Percentiles rank a stretch among this genome's conserved stretches.
phyloP scores from a whole-genome alignment of 1,140 invertebrate species.

The Drosophila bocqueti region DNA sequence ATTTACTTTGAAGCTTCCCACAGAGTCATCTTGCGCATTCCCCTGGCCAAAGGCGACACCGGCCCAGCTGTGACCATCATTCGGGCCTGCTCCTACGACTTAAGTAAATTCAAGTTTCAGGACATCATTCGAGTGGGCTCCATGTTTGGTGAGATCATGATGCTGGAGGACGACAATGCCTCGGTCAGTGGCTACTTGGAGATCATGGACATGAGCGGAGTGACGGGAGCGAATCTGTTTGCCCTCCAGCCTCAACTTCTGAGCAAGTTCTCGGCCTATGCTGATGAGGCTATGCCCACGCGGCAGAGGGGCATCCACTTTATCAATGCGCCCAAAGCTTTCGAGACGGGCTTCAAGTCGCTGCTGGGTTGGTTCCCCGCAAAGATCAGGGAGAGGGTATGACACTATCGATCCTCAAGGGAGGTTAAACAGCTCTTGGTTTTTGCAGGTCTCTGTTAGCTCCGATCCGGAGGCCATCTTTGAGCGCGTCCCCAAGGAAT shows the following conservation, averaged over 20 bases:
- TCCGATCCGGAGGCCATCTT: slow-evolving; percentile 82
- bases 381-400: slow-evolving; percentile 71
- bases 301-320: slow-evolving; percentile 86
- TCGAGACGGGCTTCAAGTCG: slow-evolving; percentile 86
- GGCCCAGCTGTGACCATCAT: slow-evolving; percentile 85
- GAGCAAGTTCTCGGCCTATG: slow-evolving; percentile 86
- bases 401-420: background rate
- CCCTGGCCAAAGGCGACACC: slow-evolving; percentile 61
- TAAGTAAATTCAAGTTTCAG: slow-evolving; percentile 73
- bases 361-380: slow-evolving; percentile 84
- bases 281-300: slow-evolving; percentile 86
- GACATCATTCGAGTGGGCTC: slow-evolving; percentile 78
- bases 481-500: slow-evolving; percentile 85
- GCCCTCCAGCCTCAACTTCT: slow-evolving; percentile 85
- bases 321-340: slow-evolving; percentile 86
- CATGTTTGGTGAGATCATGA: slow-evolving; percentile 84
- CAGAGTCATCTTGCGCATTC: slow-evolving; percentile 72
- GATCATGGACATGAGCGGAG: slow-evolving; percentile 85
- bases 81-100: slow-evolving; percentile 77
- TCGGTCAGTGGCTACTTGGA: slow-evolving; percentile 78
- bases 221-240: slow-evolving; percentile 85
- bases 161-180: slow-evolving; percentile 85
- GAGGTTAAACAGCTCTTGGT: background rate
- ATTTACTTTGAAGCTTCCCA: background rate
- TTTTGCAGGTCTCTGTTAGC: slow-evolving; percentile 65